A percentile compares a stretch with the other conserved stretches of the same genome.
Evolutionary conservation across 2,113 vertebrate genomes (phyloP).

Genomic region (Thamnaconus septentrionalis): DNA sequence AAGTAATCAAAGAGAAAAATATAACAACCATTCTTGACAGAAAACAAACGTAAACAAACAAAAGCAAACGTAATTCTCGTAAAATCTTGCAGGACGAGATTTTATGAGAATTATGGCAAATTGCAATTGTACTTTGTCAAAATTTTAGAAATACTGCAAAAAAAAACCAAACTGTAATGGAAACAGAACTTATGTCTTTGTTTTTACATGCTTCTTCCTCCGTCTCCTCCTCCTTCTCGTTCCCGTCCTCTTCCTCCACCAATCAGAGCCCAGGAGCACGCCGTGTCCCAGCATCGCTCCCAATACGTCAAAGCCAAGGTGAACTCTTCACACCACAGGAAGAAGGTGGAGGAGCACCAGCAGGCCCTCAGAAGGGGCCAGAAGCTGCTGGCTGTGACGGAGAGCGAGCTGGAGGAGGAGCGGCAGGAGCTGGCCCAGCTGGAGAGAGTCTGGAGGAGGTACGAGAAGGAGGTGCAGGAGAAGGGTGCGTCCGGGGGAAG

Average conservation of each 20-base stretch:
- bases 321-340: slow-evolving; percentile 84
- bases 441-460: slow-evolving; percentile 76
- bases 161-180: too few species aligned
- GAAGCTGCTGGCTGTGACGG: slow-evolving; percentile 71
- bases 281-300: slow-evolving; percentile 78
- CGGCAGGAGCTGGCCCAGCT: slow-evolving; percentile 76
- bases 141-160: too few species aligned
- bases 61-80: too few species aligned
- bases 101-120: too few species aligned
- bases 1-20: too few species aligned
- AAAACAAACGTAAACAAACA: too few species aligned
- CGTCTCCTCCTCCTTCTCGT: too few species aligned
- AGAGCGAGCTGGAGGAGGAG: slow-evolving; percentile 78
- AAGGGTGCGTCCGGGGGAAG: slow-evolving; percentile 55
- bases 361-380: slow-evolving; percentile 73
- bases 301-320: slow-evolving; percentile 92
- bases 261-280: slow-evolving; percentile 81
- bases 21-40: too few species aligned
- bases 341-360: slow-evolving; percentile 79
- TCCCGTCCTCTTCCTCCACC: slow-evolving; percentile 12
- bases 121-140: too few species aligned
- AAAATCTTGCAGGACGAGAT: too few species aligned
- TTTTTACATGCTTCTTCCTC: too few species aligned
- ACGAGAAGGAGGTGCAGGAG: slow-evolving; percentile 78
- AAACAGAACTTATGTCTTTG: too few species aligned